Conservation (phyloP, 2,797 vertebrate species). For the Melanotaenia parkinsoni region DNA sequence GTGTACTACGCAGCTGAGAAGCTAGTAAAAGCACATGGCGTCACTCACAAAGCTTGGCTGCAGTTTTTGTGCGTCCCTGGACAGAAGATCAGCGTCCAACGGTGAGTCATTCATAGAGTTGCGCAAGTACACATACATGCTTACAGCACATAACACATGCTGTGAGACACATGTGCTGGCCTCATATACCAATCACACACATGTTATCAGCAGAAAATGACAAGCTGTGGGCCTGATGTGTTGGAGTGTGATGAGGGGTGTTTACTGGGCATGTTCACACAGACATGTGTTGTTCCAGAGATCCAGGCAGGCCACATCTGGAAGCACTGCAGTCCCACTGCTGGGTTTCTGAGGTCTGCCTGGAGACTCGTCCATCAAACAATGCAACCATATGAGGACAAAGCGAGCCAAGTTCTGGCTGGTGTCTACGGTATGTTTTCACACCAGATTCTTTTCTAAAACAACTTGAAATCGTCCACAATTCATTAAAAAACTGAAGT, state of each 20-base stretch:
- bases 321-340: conserved; percentile 70
- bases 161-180: conserved; percentile 20
- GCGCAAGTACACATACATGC: conserved; percentile 21
- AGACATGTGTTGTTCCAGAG: conserved; percentile 51
- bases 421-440: conserved; percentile 36
- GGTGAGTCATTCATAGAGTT: conserved; percentile 57
- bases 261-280: conserved; percentile 52
- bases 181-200: conserved; percentile 34
- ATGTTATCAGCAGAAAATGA: conserved; percentile 42
- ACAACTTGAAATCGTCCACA: background rate
- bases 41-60: conserved; percentile 30
- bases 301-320: conserved; percentile 76
- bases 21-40: conserved; percentile 53
- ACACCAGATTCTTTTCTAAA: background rate
- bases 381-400: conserved; percentile 62
- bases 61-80: conserved; percentile 59
- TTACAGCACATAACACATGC: background rate
- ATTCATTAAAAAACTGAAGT: background rate
- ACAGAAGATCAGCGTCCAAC: conserved; percentile 55
- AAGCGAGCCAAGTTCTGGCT: conserved; percentile 38
- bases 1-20: conserved; percentile 46
- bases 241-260: conserved; percentile 37
- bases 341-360: conserved; percentile 63
- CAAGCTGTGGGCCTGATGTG: conserved; percentile 25
- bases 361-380: conserved; percentile 74